Evolutionary conservation across 2,113 vertebrate genomes (phyloP).

Genomic region (Rhinolophus sinicus): DNA sequence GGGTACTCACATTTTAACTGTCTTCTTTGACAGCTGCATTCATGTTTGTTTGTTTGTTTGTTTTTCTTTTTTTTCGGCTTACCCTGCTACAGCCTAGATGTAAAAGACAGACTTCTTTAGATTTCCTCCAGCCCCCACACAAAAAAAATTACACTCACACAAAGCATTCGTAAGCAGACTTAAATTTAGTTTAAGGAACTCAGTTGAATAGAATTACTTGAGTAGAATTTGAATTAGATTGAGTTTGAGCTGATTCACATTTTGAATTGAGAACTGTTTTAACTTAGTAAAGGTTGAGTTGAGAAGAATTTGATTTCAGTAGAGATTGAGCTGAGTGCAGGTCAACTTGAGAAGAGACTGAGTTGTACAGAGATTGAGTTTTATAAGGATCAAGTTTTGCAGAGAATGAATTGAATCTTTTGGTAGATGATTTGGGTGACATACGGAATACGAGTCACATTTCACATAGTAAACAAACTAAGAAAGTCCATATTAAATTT

Average conservation of each 20-base stretch:
- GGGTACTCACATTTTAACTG: background rate
- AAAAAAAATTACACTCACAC: background rate
- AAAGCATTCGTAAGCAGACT: background rate
- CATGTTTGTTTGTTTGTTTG: no score
- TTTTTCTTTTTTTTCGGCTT: background rate
- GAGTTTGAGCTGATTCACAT: background rate
- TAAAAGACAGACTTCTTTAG: background rate
- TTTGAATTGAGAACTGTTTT: background rate
- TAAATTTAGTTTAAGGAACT: background rate
- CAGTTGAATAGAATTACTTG: background rate
- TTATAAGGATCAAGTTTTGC: background rate
- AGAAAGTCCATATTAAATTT: background rate
- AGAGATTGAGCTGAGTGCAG: background rate
- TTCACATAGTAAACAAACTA: background rate
- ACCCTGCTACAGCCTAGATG: background rate
- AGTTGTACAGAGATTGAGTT: background rate
- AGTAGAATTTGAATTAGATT: conserved; percentile 2
- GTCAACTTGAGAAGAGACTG: background rate
- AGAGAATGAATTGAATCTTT: background rate
- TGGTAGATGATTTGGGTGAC: background rate
- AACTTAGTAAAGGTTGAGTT: background rate
- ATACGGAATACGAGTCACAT: background rate
- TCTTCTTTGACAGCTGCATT: background rate
- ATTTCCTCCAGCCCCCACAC: background rate
- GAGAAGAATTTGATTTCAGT: background rate